Evolutionary conservation across 2,797 vertebrate species (phyloP), one percentile per base, ranked within the genome.

Genomic region (Sebastes alutus): DNA sequence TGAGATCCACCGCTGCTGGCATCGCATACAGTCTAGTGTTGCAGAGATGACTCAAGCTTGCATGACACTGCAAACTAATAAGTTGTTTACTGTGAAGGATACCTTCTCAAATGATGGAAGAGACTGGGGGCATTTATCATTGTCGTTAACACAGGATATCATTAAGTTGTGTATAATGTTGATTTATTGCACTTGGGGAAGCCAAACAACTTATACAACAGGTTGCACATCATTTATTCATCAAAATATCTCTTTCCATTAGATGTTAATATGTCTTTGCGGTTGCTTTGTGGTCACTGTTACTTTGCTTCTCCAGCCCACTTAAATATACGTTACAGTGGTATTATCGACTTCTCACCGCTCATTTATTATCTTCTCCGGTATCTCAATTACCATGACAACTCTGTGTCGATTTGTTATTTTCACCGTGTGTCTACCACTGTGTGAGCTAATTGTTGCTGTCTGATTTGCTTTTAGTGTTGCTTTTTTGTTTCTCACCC

Each of bases 11-110:
- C 16, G 10, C 23, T 63, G 52, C 46, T 23, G 25, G n/a, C 54
- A 30, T 80, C 46, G 32, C 72, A 22, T 60, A 2, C 46, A 49
- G 61, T 63, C 46, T 61, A 38, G 29, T 42, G 33, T 49, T 32
- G 18, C 72, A 63, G 32, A 63, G 20, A 74, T 75, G 63, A 80
- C 42, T 82, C 63, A 70, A 59, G 29, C 62, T 72, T 38, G 4
- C 63, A 33, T 71, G 75, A 80, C 78, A 72, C 60, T 84, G 74
- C 13, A 66, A 84, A 56, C 60, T 73, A 77, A 73, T 80, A 72
- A 59, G 49, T 69, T 78, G 71, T 82, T 85, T 81, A 79, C 46
- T 69, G 75, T 73, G 10, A 72, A 72, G 66, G 66, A 67, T 70
- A 6, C 38, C 4, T 61, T 74, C 76, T 78, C 4, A 77, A 80